Base-by-base conservation (phyloP, 2,888 invertebrate genomes). In the Lochmaea crataegi region DNA sequence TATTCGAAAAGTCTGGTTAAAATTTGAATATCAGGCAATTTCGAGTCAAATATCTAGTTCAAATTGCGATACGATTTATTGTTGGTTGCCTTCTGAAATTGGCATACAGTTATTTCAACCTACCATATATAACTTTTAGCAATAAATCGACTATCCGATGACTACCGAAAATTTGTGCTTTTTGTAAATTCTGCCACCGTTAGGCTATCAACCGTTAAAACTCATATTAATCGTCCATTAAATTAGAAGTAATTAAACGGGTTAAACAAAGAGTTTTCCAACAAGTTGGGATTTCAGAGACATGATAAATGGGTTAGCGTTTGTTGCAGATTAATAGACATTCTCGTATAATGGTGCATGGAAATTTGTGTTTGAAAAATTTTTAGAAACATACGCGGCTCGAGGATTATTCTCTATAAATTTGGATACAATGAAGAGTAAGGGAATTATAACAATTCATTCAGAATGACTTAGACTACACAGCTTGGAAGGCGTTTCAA, bases 191-290 rank as follows among this genome's bases (percentile, higher is more conserved):
- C 64, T 72, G 18, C 45, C 63, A 45, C 18, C 64, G n/a, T 38
- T 61, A 3, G 5, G 60, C 61, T 45, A 48, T 60, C 60, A 68
- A 60, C 68, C 57, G 57, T 71, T 65, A 48, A 66, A 69, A 68
- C 60, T 65, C 69, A 58, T 70, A 70, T 73, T 66, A 72, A 73
- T 66, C 73, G 61, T 70, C 48, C 57, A 70, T 70, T 66, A 70
- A 73, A 73, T 73, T 73, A 66, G 61, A 65, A 70, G 73, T 70
- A 70, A 73, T 73, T 73, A 70, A 70, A 70, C 66, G 4, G 51
- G 61, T 61, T 41, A 41, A 66, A 66, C 45, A 61, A 68, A 61
- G 53, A 42, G 51, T 51, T 68, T 53, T 38, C 32, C 42, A 68
- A 68, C 58, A 58, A 58, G 51, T 68, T 32, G 18, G 68, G 48